Percentiles rank a stretch among this genome's conserved stretches.
Conservation (phyloP, 2,113 vertebrate genomes). For the Zosterops hypoxanthus region DNA sequence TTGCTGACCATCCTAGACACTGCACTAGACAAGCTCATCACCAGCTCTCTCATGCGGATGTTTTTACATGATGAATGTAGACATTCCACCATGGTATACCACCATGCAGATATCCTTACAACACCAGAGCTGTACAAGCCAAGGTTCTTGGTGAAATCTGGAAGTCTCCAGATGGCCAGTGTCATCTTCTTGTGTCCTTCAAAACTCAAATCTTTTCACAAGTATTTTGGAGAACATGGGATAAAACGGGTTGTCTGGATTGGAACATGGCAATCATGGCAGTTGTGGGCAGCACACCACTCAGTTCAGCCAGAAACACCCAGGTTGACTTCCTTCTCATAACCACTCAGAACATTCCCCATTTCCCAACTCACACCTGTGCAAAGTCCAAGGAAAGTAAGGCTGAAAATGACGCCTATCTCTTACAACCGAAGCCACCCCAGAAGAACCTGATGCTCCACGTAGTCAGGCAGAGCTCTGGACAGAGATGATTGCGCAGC, state of each 20-base stretch:
- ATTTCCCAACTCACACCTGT: not conserved
- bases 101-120: not conserved
- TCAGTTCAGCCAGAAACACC: not conserved
- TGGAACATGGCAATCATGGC: not conserved
- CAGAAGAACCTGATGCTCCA: not conserved
- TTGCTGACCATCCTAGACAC: not conserved
- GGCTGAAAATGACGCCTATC: not conserved
- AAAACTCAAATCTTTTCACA: not conserved
- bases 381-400: not conserved
- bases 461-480: not conserved
- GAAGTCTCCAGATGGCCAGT: not conserved
- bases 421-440: not conserved
- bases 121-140: not conserved
- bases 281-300: accelerated
- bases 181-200: not conserved
- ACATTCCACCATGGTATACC: not conserved
- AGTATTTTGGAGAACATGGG: not conserved
- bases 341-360: not conserved
- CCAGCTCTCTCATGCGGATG: not conserved
- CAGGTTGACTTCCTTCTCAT: not conserved
- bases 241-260: not conserved
- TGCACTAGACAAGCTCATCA: not conserved
- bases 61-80: not conserved
- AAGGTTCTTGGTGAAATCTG: not conserved
- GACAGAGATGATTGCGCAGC: not conserved